Evolutionary conservation across 2,113 vertebrate genomes (phyloP).

Genomic region (Pithys albifrons): DNA sequence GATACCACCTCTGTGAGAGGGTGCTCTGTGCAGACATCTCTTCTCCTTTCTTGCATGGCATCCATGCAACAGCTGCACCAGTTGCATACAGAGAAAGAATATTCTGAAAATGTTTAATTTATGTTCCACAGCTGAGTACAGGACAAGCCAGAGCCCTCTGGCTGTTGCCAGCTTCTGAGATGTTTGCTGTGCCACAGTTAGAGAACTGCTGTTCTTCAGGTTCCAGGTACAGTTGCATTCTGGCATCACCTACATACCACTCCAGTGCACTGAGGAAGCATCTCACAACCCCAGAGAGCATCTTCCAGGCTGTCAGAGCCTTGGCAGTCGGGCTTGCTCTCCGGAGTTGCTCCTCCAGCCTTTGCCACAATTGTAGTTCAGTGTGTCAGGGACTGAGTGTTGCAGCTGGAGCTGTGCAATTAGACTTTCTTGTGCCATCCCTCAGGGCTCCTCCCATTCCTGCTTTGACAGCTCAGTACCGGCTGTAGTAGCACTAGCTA

Average conservation of each 20-base stretch:
- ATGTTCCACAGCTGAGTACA: neutral
- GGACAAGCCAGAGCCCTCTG: neutral
- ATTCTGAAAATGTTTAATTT: neutral
- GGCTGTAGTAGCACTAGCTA: constrained; percentile 29
- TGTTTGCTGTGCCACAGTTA: neutral
- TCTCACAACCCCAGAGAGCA: neutral
- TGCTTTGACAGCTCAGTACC: constrained; percentile 29
- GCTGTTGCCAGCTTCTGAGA: neutral
- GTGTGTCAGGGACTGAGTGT: constrained; percentile 35
- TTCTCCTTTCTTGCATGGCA: neutral
- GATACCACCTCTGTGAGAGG: neutral
- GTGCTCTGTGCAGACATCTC: neutral
- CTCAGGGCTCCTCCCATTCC: constrained; percentile 39
- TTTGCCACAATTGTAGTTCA: constrained; percentile 22
- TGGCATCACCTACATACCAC: neutral
- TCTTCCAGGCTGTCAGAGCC: neutral
- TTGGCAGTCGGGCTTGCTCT: neutral
- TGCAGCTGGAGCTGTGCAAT: constrained; percentile 43
- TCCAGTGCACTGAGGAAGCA: neutral
- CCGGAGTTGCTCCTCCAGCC: neutral
- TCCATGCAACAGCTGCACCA: neutral
- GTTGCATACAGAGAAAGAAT: neutral
- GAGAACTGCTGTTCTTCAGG: neutral
- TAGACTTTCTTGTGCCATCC: constrained; percentile 9
- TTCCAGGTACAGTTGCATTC: neutral